Evolutionary conservation across 2,113 vertebrate species (phyloP).

Genomic region (Lepisosteus osseus): DNA sequence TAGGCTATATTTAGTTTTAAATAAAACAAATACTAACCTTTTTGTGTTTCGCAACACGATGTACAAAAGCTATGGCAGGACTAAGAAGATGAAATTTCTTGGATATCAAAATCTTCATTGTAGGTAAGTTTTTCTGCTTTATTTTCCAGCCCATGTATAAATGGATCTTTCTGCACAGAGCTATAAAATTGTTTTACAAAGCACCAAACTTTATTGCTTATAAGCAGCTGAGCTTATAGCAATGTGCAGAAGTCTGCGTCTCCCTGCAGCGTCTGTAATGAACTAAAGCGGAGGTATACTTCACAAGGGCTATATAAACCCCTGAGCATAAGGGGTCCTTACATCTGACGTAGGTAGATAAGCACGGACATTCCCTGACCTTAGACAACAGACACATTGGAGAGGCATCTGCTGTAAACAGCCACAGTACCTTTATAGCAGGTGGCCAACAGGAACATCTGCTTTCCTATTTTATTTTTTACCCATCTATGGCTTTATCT

Average conservation of each 20-base stretch:
- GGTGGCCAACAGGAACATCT: neutral
- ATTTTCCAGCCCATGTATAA: conserved; percentile 53
- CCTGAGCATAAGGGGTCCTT: conserved; percentile 12
- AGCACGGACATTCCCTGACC: conserved; percentile 16
- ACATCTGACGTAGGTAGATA: conserved; percentile 28
- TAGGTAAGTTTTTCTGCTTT: conserved; percentile 31
- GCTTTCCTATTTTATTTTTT: neutral
- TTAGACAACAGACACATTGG: conserved; percentile 20
- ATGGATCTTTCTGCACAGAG: neutral
- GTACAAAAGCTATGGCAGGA: conserved; percentile 46
- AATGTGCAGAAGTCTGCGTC: no score
- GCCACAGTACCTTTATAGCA: neutral
- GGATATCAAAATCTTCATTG: conserved; percentile 48
- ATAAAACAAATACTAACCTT: conserved; percentile 44
- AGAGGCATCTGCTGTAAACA: conserved; percentile 3
- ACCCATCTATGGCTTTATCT: no score
- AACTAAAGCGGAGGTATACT: no score
- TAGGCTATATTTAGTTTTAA: no score
- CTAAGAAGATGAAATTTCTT: conserved; percentile 56
- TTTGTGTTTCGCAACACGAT: conserved; percentile 37
- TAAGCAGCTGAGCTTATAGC: no score
- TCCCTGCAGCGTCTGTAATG: no score
- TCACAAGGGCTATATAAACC: neutral
- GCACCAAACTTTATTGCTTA: no score
- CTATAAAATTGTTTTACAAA: no score